Conservation (phyloP, 2,797 vertebrate genomes). For the Eospalax fontanierii region DNA sequence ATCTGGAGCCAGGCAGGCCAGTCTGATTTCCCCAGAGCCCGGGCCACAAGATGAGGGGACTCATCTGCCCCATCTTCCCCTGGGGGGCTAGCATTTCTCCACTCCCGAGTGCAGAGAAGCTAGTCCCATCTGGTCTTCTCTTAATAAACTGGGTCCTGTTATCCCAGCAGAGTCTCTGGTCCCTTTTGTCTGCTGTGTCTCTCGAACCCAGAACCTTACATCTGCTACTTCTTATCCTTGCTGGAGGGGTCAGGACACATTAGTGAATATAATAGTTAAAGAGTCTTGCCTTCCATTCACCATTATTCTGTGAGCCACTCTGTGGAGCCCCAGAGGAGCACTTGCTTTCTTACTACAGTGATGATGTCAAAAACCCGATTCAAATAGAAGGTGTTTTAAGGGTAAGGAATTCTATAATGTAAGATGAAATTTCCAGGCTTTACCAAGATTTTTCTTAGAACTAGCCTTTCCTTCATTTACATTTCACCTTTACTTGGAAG, state of each 20-base stretch:
- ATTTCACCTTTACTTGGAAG: constrained; percentile 45
- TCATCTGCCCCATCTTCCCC: too few relatives aligned
- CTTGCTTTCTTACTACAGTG: constrained; percentile 71
- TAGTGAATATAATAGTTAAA: background rate
- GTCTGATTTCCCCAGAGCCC: too few relatives aligned
- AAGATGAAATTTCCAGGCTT: constrained; percentile 62
- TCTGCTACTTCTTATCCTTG: background rate
- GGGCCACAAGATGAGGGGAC: too few relatives aligned
- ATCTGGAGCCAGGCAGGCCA: too few relatives aligned
- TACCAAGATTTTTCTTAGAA: background rate
- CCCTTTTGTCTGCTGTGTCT: too few relatives aligned
- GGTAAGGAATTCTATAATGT: constrained; percentile 42
- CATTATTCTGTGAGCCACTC: constrained; percentile 45
- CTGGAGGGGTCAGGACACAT: background rate
- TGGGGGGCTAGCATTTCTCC: too few relatives aligned
- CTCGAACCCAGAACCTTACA: too few relatives aligned
- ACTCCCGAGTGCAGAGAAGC: too few relatives aligned
- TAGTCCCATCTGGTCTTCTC: too few relatives aligned
- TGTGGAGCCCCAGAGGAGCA: constrained; percentile 52
- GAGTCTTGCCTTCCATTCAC: constrained; percentile 14
- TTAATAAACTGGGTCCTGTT: too few relatives aligned
- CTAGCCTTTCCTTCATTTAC: constrained; percentile 4
- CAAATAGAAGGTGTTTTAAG: constrained; percentile 74
- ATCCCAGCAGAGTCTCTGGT: too few relatives aligned
- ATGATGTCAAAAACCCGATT: constrained; percentile 64